Conservation (phyloP, 2,888 invertebrate species). For the Drosophila kanekoi region DNA sequence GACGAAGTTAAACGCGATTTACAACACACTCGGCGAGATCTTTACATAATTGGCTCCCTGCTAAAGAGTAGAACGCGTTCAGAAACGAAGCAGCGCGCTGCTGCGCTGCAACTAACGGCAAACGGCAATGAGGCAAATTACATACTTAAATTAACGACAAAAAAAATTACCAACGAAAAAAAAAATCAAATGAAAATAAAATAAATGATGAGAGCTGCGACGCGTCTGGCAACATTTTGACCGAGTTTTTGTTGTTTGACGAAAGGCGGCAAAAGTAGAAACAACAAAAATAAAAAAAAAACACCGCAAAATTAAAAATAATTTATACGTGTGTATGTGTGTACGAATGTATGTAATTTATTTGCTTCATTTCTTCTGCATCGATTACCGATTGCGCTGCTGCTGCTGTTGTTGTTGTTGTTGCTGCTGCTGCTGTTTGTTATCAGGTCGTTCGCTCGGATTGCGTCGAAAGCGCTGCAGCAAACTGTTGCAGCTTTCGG, state of each 20-base stretch:
- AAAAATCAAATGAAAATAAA: conserved; percentile 55
- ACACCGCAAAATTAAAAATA: conserved; percentile 67
- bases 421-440: conserved; percentile 73
- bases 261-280: conserved; percentile 41
- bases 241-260: conserved; percentile 67
- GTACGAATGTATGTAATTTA: conserved; percentile 38
- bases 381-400: conserved; percentile 82
- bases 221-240: conserved; percentile 71
- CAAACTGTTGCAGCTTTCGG: conserved; percentile 94
- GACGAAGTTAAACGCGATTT: conserved; percentile 10
- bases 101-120: conserved; percentile 71
- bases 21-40: conserved; percentile 20
- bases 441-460: conserved; percentile 89
- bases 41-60: conserved; percentile 51
- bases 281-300: conserved; percentile 33
- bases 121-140: conserved; percentile 58
- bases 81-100: conserved; percentile 64
- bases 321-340: conserved; percentile 45
- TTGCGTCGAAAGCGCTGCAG: conserved; percentile 92
- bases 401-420: conserved; percentile 50
- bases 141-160: conserved; percentile 62
- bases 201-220: conserved; percentile 57
- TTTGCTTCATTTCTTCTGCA: conserved; percentile 71
- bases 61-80: conserved; percentile 35
- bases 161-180: conserved; percentile 32